These are phyloP conservation scores for Leptinotarsa rubiginosa DNA, from an alignment of 2,888 invertebrate species.

Conservation along the genomic window DNA sequence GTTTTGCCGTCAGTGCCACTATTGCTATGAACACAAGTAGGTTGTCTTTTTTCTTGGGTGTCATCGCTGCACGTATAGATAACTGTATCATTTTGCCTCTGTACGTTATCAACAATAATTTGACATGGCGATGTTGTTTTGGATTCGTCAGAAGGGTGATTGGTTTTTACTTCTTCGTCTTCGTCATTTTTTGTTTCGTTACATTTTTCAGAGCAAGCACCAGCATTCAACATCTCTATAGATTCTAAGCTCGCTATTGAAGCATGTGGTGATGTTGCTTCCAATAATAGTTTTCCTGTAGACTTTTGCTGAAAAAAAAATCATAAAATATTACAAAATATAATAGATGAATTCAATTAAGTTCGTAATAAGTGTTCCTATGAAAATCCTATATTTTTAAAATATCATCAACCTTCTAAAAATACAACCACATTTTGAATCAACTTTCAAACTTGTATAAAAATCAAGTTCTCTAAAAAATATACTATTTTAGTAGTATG, in stretches of 20 bases:
- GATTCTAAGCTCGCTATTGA: slow-evolving; percentile 45
- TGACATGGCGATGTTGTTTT: not conserved
- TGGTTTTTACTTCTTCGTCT: not conserved
- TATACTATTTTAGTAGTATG: too few species aligned
- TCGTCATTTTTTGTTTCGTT: not conserved
- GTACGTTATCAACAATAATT: not conserved
- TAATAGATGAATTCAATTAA: not conserved
- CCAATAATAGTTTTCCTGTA: slow-evolving; percentile 44
- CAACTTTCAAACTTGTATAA: too few species aligned
- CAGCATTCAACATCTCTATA: slow-evolving; percentile 43
- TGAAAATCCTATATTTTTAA: not conserved
- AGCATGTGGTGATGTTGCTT: slow-evolving; percentile 42
- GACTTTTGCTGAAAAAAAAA: slow-evolving; percentile 43
- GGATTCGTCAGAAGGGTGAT: not conserved
- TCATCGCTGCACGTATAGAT: not conserved
- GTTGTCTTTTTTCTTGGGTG: not conserved
- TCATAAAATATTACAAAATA: not conserved
- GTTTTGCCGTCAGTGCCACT: too few species aligned
- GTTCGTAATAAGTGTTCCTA: not conserved
- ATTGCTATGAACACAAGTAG: not conserved
- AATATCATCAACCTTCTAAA: not conserved
- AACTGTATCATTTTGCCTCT: not conserved
- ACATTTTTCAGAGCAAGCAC: slow-evolving; percentile 21
- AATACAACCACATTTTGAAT: too few species aligned
- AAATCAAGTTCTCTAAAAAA: too few species aligned